These are phyloP conservation scores for Esperia sulphurella DNA, from an alignment of 2,888 invertebrate species.

Conservation along the genomic window DNA sequence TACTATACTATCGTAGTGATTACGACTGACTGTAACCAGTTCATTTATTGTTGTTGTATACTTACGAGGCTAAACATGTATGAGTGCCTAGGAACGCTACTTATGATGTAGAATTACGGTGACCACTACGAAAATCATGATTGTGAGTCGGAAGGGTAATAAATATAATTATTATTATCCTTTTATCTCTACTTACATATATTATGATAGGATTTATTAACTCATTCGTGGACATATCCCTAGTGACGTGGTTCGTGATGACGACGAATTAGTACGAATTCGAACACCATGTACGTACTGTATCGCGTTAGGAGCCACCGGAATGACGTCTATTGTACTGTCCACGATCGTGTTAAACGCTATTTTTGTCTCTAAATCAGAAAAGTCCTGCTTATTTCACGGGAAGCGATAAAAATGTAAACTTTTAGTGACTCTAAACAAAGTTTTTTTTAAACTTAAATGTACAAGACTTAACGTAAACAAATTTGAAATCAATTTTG, in stretches of 20 bases:
- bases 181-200: constrained; percentile 47
- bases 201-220: constrained; percentile 33
- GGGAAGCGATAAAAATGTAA: background rate
- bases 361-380: constrained; percentile 62
- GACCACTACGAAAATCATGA: constrained; percentile 70
- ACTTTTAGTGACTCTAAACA: background rate
- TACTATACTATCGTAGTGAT: constrained; percentile 36
- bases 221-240: no score
- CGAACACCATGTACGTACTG: no score
- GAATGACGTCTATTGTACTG: no score
- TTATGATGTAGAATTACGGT: constrained; percentile 72
- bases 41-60: constrained; percentile 32
- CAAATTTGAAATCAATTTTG: no score
- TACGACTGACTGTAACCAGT: constrained; percentile 49
- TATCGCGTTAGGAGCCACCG: no score
- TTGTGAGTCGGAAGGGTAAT: constrained; percentile 75
- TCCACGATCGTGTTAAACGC: no score
- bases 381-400: constrained; percentile 34
- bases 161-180: constrained; percentile 55
- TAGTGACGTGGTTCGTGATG: no score
- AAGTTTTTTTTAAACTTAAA: no score
- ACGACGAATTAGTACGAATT: no score
- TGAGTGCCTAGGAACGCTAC: constrained; percentile 75
- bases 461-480: no score
- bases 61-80: constrained; percentile 62